Conservation (phyloP, 2,888 invertebrate genomes). For the Macrophya annulata region DNA sequence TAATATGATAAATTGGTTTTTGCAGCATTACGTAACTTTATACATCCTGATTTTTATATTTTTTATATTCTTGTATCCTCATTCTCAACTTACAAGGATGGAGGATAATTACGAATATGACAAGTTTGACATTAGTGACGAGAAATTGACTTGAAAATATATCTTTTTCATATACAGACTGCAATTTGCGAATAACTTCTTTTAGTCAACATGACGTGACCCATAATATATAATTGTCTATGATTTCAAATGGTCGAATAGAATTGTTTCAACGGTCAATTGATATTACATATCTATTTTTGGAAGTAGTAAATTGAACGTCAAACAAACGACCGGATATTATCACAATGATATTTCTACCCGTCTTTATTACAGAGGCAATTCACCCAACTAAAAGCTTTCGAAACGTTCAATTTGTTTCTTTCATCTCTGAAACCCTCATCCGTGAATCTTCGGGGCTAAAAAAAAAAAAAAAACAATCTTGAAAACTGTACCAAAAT, state of each 20-base stretch:
- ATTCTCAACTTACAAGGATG: neutral
- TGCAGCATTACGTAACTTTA: constrained; percentile 18
- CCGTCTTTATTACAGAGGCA: constrained; percentile 23
- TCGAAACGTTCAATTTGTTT: constrained; percentile 46
- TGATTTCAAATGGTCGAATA: neutral
- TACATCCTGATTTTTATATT: neutral
- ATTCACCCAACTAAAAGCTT: constrained; percentile 34
- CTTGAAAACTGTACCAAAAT: constrained; percentile 25
- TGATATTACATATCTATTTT: neutral
- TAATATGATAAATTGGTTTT: constrained; percentile 14
- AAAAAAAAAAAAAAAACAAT: constrained; percentile 33
- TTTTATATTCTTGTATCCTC: neutral
- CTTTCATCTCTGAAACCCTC: constrained; percentile 7
- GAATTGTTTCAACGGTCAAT: constrained; percentile 3
- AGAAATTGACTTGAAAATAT: neutral
- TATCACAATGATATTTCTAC: constrained; percentile 42
- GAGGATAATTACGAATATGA: neutral
- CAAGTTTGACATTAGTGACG: neutral
- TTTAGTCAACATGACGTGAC: neutral
- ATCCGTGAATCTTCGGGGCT: neutral
- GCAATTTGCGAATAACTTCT: constrained; percentile 2
- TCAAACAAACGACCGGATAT: constrained; percentile 40
- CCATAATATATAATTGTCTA: neutral
- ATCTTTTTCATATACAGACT: neutral
- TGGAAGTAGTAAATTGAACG: constrained; percentile 27